Evolutionary conservation across 2,113 vertebrate species (phyloP).

Genomic region (Anoplopoma fimbria): DNA sequence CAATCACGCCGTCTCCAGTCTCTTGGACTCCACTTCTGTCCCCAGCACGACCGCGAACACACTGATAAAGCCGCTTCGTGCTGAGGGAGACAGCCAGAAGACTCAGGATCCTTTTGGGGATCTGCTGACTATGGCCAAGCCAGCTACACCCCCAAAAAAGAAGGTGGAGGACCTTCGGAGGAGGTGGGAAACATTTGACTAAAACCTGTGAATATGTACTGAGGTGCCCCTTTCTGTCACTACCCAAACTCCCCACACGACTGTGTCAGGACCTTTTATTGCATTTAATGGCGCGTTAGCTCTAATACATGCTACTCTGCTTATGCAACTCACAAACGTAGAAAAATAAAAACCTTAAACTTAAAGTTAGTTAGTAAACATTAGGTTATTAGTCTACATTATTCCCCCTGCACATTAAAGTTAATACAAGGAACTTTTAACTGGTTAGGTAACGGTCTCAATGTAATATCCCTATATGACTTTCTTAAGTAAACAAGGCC

Average conservation of each 20-base stretch:
- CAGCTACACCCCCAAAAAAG: conserved; percentile 81
- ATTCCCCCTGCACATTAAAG: not conserved
- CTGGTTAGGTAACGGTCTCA: too few relatives aligned
- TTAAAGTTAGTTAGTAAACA: not conserved
- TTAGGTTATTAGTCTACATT: not conserved
- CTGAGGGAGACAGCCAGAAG: conserved; percentile 74
- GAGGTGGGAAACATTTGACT: conserved; percentile 97
- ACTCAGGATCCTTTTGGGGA: conserved; percentile 93
- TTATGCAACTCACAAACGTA: not conserved
- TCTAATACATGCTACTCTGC: not conserved
- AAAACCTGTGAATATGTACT: conserved; percentile 33
- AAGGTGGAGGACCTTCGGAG: conserved; percentile 91
- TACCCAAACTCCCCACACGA: conserved; percentile 32
- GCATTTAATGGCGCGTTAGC: conserved; percentile 10
- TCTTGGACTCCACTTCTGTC: conserved; percentile 71
- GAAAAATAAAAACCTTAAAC: not conserved
- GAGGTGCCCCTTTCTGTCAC: conserved; percentile 1
- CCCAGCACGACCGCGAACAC: conserved; percentile 68
- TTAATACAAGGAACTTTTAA: not conserved
- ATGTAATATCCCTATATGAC: too few relatives aligned
- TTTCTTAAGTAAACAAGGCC: too few relatives aligned
- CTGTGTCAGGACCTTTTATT: conserved; percentile 52
- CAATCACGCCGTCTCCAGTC: conserved; percentile 78
- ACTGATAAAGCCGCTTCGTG: conserved; percentile 77
- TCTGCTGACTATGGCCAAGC: conserved; percentile 88